Conservation (phyloP, 2,797 vertebrate genomes). For the Acanthis flammea region DNA sequence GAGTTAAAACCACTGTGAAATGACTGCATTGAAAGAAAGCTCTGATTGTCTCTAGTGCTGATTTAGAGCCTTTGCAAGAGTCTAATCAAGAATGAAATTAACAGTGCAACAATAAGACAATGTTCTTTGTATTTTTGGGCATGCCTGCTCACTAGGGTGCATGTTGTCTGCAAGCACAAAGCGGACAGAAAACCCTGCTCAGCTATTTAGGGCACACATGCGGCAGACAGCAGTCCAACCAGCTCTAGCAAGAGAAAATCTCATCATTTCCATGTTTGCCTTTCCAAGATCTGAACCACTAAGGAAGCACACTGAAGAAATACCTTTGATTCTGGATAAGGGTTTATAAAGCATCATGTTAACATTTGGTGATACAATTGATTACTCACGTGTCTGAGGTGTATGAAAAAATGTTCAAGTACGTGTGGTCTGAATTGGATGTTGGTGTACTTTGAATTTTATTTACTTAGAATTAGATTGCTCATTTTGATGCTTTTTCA, state of each 20-base stretch:
- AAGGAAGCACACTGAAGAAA: not conserved
- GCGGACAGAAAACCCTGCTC: not conserved
- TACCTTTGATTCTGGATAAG: not conserved
- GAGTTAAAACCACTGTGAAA: not conserved
- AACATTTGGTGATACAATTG: not conserved
- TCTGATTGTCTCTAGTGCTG: not conserved
- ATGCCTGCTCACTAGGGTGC: not conserved
- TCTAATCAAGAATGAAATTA: conserved; percentile 53
- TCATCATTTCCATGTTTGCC: not conserved
- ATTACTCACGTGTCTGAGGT: not conserved
- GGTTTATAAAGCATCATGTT: not conserved
- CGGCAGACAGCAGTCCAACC: rapidly evolving
- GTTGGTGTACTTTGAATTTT: not conserved
- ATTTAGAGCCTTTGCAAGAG: conserved; percentile 39
- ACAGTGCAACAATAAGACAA: not conserved
- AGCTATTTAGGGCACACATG: not conserved
- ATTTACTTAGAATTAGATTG: not conserved
- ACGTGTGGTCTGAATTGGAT: not conserved
- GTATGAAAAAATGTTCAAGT: not conserved
- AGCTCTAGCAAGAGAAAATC: not conserved
- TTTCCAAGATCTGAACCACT: not conserved
- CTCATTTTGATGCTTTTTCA: not conserved
- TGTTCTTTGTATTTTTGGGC: not conserved
- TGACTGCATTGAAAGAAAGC: not conserved
- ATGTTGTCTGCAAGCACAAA: not conserved